Conservation (phyloP, 2,797 vertebrate genomes). For the Huso huso region DNA sequence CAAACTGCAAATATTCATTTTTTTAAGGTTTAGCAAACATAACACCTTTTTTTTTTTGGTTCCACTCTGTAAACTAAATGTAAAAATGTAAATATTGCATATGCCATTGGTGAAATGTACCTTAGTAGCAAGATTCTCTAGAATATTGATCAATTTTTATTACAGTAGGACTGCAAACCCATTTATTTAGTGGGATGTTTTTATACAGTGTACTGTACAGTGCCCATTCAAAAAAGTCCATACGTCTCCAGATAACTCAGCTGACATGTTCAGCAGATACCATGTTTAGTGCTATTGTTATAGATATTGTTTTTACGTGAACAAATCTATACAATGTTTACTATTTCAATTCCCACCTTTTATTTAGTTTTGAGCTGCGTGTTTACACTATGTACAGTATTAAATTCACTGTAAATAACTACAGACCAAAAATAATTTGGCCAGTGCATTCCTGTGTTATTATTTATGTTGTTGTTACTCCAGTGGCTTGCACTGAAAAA, state of each 20-base stretch:
- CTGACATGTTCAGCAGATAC: conserved; percentile 60
- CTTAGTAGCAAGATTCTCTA: conserved; percentile 66
- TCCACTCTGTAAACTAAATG: conserved; percentile 94
- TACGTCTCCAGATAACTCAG: conserved; percentile 46
- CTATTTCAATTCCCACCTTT: conserved; percentile 41
- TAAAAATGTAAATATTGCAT: conserved; percentile 96
- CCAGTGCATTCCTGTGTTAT: conserved; percentile 35
- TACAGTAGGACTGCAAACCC: conserved; percentile 60
- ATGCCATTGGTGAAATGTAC: conserved; percentile 87
- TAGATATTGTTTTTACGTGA: conserved; percentile 22
- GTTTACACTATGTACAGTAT: conserved; percentile 54
- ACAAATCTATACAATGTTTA: conserved; percentile 46
- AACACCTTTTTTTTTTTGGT: conserved; percentile 89
- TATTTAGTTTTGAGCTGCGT: conserved; percentile 45
- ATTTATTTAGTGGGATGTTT: conserved; percentile 56
- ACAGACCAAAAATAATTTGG: conserved; percentile 27
- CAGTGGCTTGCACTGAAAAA: conserved; percentile 49
- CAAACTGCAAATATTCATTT: conserved; percentile 80
- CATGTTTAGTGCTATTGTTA: conserved; percentile 65
- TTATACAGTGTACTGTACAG: conserved; percentile 49
- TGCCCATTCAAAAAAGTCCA: conserved; percentile 36
- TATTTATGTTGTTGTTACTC: conserved; percentile 28
- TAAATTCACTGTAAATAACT: conserved; percentile 41
- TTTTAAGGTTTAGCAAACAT: conserved; percentile 78
- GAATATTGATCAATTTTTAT: conserved; percentile 47